Conservation (phyloP, 64 coral and sea anemone species). For the Trachythela sp. region DNA sequence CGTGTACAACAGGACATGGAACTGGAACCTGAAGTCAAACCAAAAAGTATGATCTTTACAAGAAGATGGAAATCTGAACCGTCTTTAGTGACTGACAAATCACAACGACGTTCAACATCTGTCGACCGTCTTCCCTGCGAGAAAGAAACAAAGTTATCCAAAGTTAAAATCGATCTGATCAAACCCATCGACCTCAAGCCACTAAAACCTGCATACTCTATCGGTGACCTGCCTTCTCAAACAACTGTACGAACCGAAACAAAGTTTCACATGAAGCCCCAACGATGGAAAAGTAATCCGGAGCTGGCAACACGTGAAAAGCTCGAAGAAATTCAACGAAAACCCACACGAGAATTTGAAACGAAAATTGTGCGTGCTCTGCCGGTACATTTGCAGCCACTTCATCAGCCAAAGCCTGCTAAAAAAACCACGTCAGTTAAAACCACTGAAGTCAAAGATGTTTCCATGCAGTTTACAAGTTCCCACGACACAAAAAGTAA, state of each 20-base stretch:
- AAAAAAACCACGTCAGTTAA: neutral
- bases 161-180: neutral
- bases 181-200: neutral
- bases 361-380: slow-evolving; percentile 3
- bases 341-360: slow-evolving; percentile 4
- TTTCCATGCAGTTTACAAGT: neutral
- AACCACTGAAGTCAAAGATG: slow-evolving; percentile 10
- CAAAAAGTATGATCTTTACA: neutral
- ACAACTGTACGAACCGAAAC: neutral
- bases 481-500: neutral
- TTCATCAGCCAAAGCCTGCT: neutral
- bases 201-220: neutral
- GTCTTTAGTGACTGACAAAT: neutral
- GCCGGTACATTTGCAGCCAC: neutral
- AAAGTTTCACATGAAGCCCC: neutral
- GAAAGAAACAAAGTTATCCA: slow-evolving; percentile 1
- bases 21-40: neutral
- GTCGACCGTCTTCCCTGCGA: neutral
- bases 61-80: slow-evolving; percentile 20
- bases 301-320: neutral
- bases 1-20: neutral
- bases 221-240: neutral
- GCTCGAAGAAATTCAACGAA: neutral
- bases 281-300: neutral
- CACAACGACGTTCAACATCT: neutral